Evolutionary conservation across 53 echinoderm and acorn worm species (phyloP), one percentile per base, ranked within the genome.

Genomic region (Mesocentrotus franciscanus): DNA sequence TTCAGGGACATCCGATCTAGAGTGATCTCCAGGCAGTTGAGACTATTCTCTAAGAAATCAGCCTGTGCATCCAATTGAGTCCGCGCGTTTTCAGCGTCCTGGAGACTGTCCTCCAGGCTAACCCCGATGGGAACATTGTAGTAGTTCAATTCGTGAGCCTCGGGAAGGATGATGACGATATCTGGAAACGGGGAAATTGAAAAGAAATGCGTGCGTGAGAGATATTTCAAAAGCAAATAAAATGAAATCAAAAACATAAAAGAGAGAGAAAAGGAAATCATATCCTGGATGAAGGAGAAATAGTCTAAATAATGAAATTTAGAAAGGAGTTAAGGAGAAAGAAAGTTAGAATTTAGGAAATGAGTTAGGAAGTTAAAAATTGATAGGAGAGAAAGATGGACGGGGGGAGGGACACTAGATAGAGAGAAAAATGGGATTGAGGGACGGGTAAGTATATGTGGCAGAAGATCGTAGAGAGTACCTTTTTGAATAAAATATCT

Each of bases 1-100:
- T 94, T 94, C 34, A 94, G 85, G 1, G 94, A 94, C 94, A 94
- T 94, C 10, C 94, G 61, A 60, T 94, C 94, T 59, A 94, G 94
- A 26, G 94, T 94, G 42, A 94, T 36, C 64, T 94, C 94, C 94
- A 94, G 85, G 62, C 94, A 94, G 39, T 94, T 94, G 10, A 94
- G 33, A 24, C 94, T 94, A 62, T 94, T 94, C 49, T 94, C 94
- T 60, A 94, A 34, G 39, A 94, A 94, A 83, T 94, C 94, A 1
- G 94, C 94, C 42, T 94, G 94, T 34, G 94, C 94, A 22, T 94
- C 94, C 85, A 94, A 35, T 32, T 94, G 94, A 15, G 60, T 36
- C 1, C 94, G 22, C 7, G 83, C 94, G 66, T 33, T 60, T 29
- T 24, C 94, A 1, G 94, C 83, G 29, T 94, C 83, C 26, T 94